Evolutionary conservation across 1,140 invertebrate genomes (phyloP).

Genomic region (Ceratosolen solmsi): DNA sequence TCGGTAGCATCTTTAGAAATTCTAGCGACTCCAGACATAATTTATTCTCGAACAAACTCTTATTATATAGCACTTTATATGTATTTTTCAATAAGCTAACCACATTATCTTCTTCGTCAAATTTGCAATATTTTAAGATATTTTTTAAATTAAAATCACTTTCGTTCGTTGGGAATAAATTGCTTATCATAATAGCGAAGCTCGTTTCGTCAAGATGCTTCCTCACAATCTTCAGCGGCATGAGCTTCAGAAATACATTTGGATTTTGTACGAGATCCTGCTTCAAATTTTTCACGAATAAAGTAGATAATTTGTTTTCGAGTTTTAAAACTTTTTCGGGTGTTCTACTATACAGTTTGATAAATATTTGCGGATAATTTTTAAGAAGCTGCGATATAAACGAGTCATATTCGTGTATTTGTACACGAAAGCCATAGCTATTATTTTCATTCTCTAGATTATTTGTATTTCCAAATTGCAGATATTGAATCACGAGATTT

Average conservation of each 20-base stretch:
- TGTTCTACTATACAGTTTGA: conserved; percentile 5
- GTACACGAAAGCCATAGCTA: not conserved
- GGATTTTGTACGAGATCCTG: conserved; percentile 52
- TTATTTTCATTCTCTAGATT: not conserved
- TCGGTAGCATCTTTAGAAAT: not conserved
- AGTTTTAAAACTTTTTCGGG: conserved; percentile 46
- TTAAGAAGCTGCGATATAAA: not conserved
- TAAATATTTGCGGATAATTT: conserved; percentile 19
- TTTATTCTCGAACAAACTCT: not conserved
- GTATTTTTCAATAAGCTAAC: not conserved
- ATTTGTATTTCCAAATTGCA: conserved; percentile 27
- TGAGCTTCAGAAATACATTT: conserved; percentile 45
- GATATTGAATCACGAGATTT: not conserved
- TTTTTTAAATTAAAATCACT: conserved; percentile 42
- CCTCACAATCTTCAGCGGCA: conserved; percentile 53
- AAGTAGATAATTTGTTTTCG: conserved; percentile 3
- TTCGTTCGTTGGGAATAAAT: conserved; percentile 48
- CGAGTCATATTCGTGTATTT: conserved; percentile 25
- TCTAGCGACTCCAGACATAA: not conserved
- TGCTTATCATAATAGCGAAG: conserved; percentile 54
- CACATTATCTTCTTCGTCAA: conserved; percentile 55
- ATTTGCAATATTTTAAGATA: conserved; percentile 47
- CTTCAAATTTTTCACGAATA: conserved; percentile 57
- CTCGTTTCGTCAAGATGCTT: conserved; percentile 42
- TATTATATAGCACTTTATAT: not conserved